Conservation (phyloP, 2,888 invertebrate species). For the Lasioglossum marginatum region DNA sequence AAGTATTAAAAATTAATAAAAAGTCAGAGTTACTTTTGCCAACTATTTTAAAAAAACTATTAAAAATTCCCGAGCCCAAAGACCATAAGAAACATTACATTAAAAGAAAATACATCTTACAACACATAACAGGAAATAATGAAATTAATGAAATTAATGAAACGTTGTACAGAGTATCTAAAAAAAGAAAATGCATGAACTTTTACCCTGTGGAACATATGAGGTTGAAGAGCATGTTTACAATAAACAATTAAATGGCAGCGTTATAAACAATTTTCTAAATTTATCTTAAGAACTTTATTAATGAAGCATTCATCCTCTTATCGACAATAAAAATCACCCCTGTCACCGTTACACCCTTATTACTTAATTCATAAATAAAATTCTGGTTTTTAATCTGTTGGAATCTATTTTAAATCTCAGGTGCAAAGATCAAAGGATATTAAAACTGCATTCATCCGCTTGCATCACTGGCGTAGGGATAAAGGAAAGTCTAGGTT, state of each 20-base stretch:
- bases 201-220: not conserved
- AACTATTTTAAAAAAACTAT: no score
- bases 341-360: not conserved
- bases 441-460: not conserved
- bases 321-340: not conserved
- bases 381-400: not conserved
- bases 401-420: not conserved
- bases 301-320: not conserved
- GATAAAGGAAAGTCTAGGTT: not conserved
- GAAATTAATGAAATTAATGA: no score
- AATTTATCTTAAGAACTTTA: not conserved
- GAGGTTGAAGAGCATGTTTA: not conserved
- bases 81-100: not conserved
- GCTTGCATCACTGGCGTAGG: not conserved
- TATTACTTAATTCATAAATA: not conserved
- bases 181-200: not conserved
- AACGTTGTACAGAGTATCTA: not conserved
- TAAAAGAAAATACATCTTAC: not conserved
- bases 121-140: not conserved
- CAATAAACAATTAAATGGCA: not conserved
- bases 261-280: not conserved
- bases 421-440: not conserved
- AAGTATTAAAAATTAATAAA: no score
- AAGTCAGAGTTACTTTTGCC: no score
- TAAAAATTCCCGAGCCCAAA: not conserved